Base-by-base conservation (phyloP, 2,797 vertebrate species). In the Characodon lateralis region DNA sequence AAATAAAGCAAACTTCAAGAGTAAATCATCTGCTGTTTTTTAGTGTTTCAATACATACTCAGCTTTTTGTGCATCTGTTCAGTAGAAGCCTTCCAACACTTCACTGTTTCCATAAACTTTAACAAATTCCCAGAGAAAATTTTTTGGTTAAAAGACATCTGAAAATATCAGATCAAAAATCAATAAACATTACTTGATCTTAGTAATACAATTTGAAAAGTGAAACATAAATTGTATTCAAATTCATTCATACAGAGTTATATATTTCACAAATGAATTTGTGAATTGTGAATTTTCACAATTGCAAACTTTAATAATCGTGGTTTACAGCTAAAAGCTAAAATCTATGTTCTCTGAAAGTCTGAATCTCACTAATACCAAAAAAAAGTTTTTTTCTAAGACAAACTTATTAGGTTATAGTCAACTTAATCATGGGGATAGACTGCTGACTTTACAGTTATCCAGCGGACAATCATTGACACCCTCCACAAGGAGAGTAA, bases 11-110 rank as follows among this genome's bases (percentile, higher is more conserved):
- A 41, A 66, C 63, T 35, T 24, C 63, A 66, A 41, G 35, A 66
- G 63, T 39, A 66, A 66, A 41, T 12, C 63, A 41, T 12, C 22
- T 24, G 63, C 10, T 66, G 2, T n/a, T 35, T 41, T 24, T 41
- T 66, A 22, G 63, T 41, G 20, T 41, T 66, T 66, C 35, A 41
- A 66, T 24, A 63, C 59, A 66, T 41, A 66, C 63, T 66, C 63
- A 66, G 20, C 35, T 66, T 56, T 66, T 10, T 41, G 20, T 66
- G 20, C 59, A 41, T 66, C 20, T 66, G 63, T 10, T 66, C 35
- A 41, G 35, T 24, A 24, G 63, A 41, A 66, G 20, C 35, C 20
- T 22, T 66, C 63, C 6, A 56, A n/a, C 22, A 56, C 2, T 56
- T 56, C 2, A 56, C 8, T 24, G 55, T 56, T 9, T 35, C 35